Evolutionary conservation across 2,113 vertebrate genomes (phyloP), one percentile per base, ranked within the genome.

Genomic region (Dissostichus mawsoni): DNA sequence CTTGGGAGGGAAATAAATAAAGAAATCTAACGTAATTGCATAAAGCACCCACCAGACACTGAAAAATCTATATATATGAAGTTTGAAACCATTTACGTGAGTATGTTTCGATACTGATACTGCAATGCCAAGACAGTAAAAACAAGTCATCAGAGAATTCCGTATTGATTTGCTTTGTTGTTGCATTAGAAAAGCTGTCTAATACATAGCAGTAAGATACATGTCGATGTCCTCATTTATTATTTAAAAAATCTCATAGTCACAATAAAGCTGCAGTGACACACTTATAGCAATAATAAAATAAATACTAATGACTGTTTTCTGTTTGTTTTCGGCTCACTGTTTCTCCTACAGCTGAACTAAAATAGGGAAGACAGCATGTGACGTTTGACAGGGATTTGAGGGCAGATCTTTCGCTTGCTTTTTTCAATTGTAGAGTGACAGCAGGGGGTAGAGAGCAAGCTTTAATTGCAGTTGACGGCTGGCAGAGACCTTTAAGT

Each of bases 1-100:
- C 45, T 84, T 58, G 52, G 36, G 36, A 84, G 71, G 62, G 23
- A 66, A 50, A 10, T 0, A n/a, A 3, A 11, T 17, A 12, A 12
- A 57, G 65, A 90, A 87, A 87, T 85, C 82, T 75, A 85, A 67
- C 17, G 25, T 90, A 91, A 93, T 86, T 84, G 72, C 53, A 76
- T 90, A 64, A 83, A 73, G 80, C 71, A 23, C 70, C 1, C 7
- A 75, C 41, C 3, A 56, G 73, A 75, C 73, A 59, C 73, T 78
- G 29, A 78, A 62, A 87, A 90, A 93, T 87, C 87, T 33, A 84
- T 91, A 78, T 64, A 61, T 86, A 88, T 90, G 47, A 74, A 87
- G 89, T 92, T 64, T 70, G 75, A 74, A 70, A 70, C 74, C 67
- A 82, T 61, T 78, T 80, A 73, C 11, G 13, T 7, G 53, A 83